A percentile compares a stretch with the other conserved stretches of the same genome.
phyloP scores from a whole-genome alignment of 2,888 invertebrate species.

The Synergus laeviventris region DNA sequence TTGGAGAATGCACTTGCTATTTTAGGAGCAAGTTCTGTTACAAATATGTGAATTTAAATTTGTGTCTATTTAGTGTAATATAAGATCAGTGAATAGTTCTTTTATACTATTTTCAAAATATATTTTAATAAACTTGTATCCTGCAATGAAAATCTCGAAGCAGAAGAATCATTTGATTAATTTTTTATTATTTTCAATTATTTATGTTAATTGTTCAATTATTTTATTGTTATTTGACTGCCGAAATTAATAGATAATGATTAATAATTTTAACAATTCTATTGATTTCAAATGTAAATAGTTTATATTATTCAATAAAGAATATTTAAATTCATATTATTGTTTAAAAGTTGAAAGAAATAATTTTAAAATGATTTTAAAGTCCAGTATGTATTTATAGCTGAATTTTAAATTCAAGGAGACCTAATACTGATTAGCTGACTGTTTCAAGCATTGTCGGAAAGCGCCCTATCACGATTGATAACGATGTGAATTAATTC shows the following conservation, averaged over 20 bases:
- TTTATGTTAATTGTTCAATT: too few species aligned
- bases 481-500: constrained; percentile 29
- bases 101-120: background rate
- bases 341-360: background rate
- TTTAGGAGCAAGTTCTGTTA: constrained; percentile 83
- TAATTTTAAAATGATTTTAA: background rate
- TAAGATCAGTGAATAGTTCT: background rate
- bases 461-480: constrained; percentile 22
- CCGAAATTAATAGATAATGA: too few species aligned
- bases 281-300: too few species aligned
- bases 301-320: too few species aligned
- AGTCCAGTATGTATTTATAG: background rate
- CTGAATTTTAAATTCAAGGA: constrained; percentile 20
- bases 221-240: too few species aligned
- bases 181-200: background rate
- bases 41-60: constrained; percentile 80
- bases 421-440: constrained; percentile 12
- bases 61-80: background rate
- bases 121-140: background rate
- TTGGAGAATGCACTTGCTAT: constrained; percentile 81
- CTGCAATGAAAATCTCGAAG: background rate
- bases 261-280: too few species aligned
- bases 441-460: constrained; percentile 10
- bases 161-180: background rate
- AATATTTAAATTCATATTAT: background rate